phyloP scores from a whole-genome alignment of 2,797 vertebrate genomes.

The Leptoclinus maculatus region DNA sequence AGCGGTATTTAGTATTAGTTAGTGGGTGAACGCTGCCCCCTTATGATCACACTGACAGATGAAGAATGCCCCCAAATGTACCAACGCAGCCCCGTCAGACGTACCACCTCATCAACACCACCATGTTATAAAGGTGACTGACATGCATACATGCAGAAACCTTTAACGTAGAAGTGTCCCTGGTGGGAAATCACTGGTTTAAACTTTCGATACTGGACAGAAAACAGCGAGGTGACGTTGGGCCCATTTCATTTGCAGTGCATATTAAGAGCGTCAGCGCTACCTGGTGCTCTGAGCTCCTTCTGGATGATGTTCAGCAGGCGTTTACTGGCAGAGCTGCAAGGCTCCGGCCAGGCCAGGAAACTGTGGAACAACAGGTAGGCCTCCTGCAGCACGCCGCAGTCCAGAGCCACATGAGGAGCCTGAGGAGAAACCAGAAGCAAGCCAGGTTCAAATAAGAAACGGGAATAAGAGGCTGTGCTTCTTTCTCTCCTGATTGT shows the following conservation, averaged over 20 bases:
- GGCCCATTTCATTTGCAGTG: neutral
- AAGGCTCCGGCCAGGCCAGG: constrained; percentile 91
- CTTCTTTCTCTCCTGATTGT: neutral
- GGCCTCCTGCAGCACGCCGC: constrained; percentile 85
- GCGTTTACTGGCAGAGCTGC: constrained; percentile 85
- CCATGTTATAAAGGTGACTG: neutral
- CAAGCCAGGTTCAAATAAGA: neutral
- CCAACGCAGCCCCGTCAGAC: neutral
- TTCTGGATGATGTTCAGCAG: constrained; percentile 87
- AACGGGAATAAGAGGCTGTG: neutral
- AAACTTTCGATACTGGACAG: neutral
- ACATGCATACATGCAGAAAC: neutral
- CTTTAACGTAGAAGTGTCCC: rapidly evolving
- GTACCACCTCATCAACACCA: neutral
- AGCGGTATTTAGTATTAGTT: neutral
- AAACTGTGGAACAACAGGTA: constrained; percentile 85
- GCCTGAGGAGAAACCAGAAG: constrained; percentile 71
- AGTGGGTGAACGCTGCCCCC: constrained; percentile 27
- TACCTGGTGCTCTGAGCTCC: constrained; percentile 91
- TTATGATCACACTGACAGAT: constrained; percentile 12
- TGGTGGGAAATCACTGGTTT: neutral
- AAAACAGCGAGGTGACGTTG: neutral
- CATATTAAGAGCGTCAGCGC: neutral
- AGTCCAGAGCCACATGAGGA: constrained; percentile 84
- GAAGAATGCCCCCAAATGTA: neutral